Base-by-base conservation (phyloP, 2,797 vertebrate genomes). In the Falco cherrug region DNA sequence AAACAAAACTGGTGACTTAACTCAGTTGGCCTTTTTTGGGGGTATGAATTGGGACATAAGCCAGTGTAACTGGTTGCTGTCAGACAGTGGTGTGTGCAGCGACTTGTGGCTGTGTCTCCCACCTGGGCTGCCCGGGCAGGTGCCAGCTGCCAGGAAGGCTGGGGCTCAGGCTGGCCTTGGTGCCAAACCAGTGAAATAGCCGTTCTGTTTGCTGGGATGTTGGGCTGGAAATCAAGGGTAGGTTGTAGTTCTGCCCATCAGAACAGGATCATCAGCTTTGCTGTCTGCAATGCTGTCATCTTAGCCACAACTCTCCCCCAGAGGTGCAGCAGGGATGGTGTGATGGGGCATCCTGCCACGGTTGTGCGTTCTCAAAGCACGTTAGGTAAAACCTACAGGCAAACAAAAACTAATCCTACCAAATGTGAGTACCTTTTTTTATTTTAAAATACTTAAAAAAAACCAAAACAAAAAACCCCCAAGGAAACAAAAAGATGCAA, bases 1-100 rank as follows among this genome's bases (percentile, higher is more conserved):
- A 47, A n/a, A 45, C 18, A 22, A 35, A 76, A 51, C 1, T 9
- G 29, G n/a, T 48, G 53, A 56, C 53, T 85, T 60, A 57, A 41
- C 22, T 77, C 3, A 7, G 6, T 0, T 22, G 50, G 41, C 22
- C 20, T 35, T 31, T 83, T 63, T 70, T 37, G 17, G 33, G 33
- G 10, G 0, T 41, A n/a, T 9, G n/a, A 77, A 37, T 60, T 64
- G 20, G 35, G 56, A 18, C 0, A 0, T 28, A 21, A 77, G 25
- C 22, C 68, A 4, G 45, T 45, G 0, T 43, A 69, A 16, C 20
- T 47, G 84, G 16, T 35, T 4, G 1, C 19, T 67, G 2, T 29
- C 50, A 8, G 13, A 7, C 29, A 4, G 26, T 6, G 2, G n/a
- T 25, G 20, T 37, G 13, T 64, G 69, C 25, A 41, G 25, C 26